Percentiles rank a stretch among this genome's conserved stretches.
Evolutionary conservation across 2,113 vertebrate genomes (phyloP).

Genomic region (Aldabrachelys gigantea): DNA sequence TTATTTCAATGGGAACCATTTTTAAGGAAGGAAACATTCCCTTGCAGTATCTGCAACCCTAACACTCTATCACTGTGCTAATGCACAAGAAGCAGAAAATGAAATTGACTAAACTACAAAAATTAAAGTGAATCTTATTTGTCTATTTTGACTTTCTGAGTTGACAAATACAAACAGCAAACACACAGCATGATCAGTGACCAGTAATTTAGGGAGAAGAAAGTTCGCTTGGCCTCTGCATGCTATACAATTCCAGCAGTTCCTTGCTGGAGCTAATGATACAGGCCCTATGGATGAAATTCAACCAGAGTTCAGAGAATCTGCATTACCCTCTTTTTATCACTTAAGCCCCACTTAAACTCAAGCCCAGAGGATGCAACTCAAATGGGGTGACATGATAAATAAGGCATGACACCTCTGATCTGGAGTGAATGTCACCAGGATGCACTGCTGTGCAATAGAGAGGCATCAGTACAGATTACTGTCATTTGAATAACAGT

Average conservation of each 20-base stretch:
- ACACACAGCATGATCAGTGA: not conserved
- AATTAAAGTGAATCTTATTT: not conserved
- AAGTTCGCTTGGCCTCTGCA: not conserved
- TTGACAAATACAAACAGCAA: not conserved
- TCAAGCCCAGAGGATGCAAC: not conserved
- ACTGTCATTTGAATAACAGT: not conserved
- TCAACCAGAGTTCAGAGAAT: not conserved
- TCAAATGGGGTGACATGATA: not conserved
- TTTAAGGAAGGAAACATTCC: not conserved
- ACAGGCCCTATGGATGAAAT: not conserved
- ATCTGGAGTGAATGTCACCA: not conserved
- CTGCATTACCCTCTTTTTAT: not conserved
- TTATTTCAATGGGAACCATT: not conserved
- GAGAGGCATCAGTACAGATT: not conserved
- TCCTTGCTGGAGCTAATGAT: not conserved
- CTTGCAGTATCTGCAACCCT: not conserved
- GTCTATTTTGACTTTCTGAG: not conserved
- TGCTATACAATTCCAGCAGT: not conserved
- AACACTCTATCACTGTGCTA: not conserved
- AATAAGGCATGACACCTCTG: not conserved
- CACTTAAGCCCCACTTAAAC: not conserved
- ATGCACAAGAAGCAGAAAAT: not conserved
- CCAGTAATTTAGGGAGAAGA: not conserved
- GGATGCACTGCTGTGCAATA: not conserved
- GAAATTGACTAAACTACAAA: not conserved